Evolutionary conservation across 1,140 invertebrate genomes (phyloP).

Genomic region (Calosoma granatense): DNA sequence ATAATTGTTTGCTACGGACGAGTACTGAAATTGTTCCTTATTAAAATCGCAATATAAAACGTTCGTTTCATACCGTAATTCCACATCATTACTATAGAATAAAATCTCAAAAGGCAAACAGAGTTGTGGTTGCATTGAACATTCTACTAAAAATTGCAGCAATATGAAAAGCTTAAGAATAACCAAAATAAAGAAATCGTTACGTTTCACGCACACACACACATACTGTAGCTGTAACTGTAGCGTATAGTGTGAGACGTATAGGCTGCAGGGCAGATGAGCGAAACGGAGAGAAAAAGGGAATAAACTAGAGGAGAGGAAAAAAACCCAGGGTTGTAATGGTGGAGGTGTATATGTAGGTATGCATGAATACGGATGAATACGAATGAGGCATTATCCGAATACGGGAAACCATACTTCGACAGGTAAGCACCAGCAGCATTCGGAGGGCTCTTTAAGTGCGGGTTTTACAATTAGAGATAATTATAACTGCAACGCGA

Average conservation of each 20-base stretch:
- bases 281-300: not conserved
- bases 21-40: no score
- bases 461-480: constrained; percentile 26
- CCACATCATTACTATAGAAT: no score
- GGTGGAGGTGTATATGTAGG: not conserved
- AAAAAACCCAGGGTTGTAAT: no score
- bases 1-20: no score
- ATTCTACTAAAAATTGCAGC: no score
- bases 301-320: not conserved
- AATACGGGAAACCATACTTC: not conserved
- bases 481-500: constrained; percentile 29
- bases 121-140: no score
- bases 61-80: no score
- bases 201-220: no score
- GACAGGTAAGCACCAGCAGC: constrained; percentile 9
- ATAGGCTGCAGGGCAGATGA: not conserved
- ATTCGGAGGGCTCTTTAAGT: constrained; percentile 18
- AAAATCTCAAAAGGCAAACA: no score
- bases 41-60: no score
- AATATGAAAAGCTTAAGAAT: not conserved
- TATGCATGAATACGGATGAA: not conserved
- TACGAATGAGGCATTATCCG: not conserved
- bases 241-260: no score
- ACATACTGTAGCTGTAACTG: no score
- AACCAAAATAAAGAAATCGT: not conserved